Evolutionary conservation across 1,140 invertebrate species (phyloP).

Genomic region (Bilobella aurantiaca): DNA sequence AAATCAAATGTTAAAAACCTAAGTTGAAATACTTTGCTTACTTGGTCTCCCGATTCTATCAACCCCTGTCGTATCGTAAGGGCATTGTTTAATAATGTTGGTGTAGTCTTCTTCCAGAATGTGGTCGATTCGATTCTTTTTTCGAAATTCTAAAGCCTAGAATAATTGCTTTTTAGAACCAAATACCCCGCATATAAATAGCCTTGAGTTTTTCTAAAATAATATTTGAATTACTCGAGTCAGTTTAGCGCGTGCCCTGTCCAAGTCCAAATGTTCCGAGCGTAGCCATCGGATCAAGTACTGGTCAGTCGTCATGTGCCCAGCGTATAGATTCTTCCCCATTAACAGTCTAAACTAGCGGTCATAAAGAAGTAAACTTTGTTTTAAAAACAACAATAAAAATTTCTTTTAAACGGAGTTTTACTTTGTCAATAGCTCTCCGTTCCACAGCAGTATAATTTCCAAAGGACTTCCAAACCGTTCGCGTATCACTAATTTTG

Average conservation of each 20-base stretch:
- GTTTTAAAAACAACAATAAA: background rate
- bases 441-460: background rate
- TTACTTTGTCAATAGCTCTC: background rate
- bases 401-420: background rate
- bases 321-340: background rate
- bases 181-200: background rate
- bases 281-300: constrained; percentile 1
- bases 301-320: constrained; percentile 1
- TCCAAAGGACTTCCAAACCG: background rate
- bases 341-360: background rate
- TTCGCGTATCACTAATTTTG: background rate
- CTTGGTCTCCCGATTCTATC: background rate
- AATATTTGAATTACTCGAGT: background rate
- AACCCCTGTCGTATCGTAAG: background rate
- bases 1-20: background rate
- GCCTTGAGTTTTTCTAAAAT: too few species aligned
- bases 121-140: background rate
- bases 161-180: background rate
- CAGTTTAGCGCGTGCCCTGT: background rate
- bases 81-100: background rate
- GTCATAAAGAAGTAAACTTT: background rate
- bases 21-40: background rate
- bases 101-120: background rate
- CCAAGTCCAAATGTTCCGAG: background rate
- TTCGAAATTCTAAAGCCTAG: background rate